Evolutionary conservation across 2,797 vertebrate genomes (phyloP).

Genomic region (Discoglossus pictus): DNA sequence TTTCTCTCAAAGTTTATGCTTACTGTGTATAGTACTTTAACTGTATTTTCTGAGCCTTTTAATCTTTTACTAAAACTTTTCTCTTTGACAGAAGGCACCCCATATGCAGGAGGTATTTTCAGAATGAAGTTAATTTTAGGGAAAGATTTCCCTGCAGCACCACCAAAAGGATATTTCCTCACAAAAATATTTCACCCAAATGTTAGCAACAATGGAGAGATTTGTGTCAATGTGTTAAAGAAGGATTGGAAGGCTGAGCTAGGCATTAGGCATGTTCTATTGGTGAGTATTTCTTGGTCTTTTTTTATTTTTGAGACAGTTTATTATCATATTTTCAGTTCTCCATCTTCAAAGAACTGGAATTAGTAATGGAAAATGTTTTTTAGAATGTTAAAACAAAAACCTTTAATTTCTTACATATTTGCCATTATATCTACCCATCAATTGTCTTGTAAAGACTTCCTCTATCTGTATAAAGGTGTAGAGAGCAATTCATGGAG

Average conservation of each 20-base stretch:
- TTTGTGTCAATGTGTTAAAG: slow-evolving; percentile 92
- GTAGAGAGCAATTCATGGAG: too few species aligned
- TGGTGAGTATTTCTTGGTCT: slow-evolving; percentile 68
- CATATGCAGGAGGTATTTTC: slow-evolving; percentile 89
- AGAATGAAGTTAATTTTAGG: slow-evolving; percentile 90
- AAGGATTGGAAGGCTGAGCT: slow-evolving; percentile 91
- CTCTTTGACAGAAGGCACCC: slow-evolving; percentile 84
- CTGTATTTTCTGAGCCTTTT: too few species aligned
- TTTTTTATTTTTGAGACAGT: background rate
- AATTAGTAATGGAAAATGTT: too few species aligned
- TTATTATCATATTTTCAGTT: too few species aligned
- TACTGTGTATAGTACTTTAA: background rate
- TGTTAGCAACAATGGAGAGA: slow-evolving; percentile 89
- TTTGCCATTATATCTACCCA: too few species aligned
- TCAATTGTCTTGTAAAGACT: too few species aligned
- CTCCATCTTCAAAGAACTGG: too few species aligned
- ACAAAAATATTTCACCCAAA: slow-evolving; percentile 97
- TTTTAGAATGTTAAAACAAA: too few species aligned
- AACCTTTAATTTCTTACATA: too few species aligned
- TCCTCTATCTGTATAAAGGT: too few species aligned
- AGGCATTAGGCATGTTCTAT: slow-evolving; percentile 86
- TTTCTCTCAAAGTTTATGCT: background rate
- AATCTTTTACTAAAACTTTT: background rate
- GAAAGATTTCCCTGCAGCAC: slow-evolving; percentile 91
- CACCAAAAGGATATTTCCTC: slow-evolving; percentile 91